Conservation (phyloP, 35 echinoderm and acorn worm species). For the Heliocidaris tuberculata region DNA sequence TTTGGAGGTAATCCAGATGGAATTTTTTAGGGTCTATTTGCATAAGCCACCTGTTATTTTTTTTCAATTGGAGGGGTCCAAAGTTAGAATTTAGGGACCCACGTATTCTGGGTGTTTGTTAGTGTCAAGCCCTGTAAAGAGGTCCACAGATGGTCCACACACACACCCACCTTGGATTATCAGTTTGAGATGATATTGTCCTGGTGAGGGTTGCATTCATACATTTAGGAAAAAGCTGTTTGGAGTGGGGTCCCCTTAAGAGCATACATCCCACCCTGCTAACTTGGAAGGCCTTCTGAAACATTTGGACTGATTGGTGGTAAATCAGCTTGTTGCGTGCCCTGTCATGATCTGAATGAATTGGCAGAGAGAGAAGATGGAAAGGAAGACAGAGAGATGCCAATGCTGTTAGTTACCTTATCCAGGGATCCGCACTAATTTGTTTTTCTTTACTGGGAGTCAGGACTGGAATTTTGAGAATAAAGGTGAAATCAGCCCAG, state of each 20-base stretch:
- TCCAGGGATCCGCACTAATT: no score
- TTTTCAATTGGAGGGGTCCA: no score
- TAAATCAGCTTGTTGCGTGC: not conserved
- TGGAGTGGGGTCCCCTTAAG: slow-evolving; percentile 27
- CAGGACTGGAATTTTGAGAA: no score
- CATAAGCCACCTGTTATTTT: no score
- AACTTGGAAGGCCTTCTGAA: slow-evolving; percentile 14
- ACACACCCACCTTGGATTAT: slow-evolving; percentile 1
- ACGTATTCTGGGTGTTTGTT: no score
- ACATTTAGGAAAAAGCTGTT: not conserved
- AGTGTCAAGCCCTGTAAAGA: not conserved
- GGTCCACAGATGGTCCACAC: not conserved
- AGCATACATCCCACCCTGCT: slow-evolving; percentile 13
- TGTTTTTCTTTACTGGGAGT: no score
- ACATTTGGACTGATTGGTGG: not conserved
- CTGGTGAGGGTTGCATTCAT: not conserved
- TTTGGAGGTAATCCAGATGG: no score
- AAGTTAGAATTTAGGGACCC: no score
- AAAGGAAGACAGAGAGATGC: not conserved
- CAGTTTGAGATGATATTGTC: not conserved
- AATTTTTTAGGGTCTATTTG: no score
- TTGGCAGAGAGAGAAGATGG: not conserved
- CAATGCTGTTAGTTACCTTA: no score
- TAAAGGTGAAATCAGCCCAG: no score
- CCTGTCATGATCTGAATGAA: not conserved